Evolutionary conservation across 2,113 vertebrate species (phyloP).

Genomic region (Nycticorax nycticorax): DNA sequence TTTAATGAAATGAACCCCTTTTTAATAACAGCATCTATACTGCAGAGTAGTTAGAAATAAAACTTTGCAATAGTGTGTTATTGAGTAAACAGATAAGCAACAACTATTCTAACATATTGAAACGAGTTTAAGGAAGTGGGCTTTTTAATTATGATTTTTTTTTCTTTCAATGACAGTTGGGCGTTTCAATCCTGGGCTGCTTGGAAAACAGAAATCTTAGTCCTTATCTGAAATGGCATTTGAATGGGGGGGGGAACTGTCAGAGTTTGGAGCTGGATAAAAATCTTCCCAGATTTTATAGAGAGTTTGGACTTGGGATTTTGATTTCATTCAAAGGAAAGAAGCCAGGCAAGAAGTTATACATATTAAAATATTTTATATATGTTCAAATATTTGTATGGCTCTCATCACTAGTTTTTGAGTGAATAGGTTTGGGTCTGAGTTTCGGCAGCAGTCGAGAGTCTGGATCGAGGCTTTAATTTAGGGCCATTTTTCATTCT

Average conservation of each 20-base stretch:
- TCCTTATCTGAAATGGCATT: background rate
- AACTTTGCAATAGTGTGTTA: background rate
- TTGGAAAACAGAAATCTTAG: background rate
- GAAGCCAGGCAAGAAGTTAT: background rate
- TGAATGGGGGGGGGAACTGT: background rate
- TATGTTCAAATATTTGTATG: background rate
- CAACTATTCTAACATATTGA: background rate
- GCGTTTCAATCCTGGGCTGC: background rate
- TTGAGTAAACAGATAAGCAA: background rate
- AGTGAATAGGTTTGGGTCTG: background rate
- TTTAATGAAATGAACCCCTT: background rate
- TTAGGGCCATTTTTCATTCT: background rate
- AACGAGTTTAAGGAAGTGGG: background rate
- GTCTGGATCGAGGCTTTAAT: background rate
- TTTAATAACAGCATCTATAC: background rate
- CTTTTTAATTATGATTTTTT: fast-evolving
- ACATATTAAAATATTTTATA: background rate
- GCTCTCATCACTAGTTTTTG: background rate
- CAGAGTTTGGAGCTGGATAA: background rate
- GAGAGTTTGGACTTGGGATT: background rate
- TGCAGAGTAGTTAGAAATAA: background rate
- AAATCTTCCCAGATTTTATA: background rate
- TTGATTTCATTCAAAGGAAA: background rate
- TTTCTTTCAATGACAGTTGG: background rate
- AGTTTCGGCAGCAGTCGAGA: background rate